Evolutionary conservation across 2,113 vertebrate species (phyloP).

Genomic region (Rhadina sibilatrix): DNA sequence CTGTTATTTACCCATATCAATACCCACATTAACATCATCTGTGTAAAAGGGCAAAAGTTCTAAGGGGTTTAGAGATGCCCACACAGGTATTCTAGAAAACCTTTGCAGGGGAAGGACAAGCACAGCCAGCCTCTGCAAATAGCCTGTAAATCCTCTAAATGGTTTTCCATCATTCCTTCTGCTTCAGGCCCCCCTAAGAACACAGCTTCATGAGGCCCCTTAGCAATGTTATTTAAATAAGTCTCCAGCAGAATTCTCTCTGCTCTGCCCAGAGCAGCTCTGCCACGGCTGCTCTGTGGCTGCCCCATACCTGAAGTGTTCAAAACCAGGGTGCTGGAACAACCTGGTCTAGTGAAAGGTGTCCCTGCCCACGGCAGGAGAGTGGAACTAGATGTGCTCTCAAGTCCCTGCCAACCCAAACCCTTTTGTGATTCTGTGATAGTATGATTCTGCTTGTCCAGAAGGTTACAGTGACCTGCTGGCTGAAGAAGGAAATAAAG

Average conservation of each 20-base stretch:
- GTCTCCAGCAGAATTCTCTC: background rate
- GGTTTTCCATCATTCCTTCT: background rate
- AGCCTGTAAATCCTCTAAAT: background rate
- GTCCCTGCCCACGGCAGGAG: background rate
- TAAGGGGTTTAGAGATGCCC: background rate
- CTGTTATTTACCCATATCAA: background rate
- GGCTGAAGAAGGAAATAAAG: background rate
- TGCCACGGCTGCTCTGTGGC: background rate
- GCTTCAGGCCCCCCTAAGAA: background rate
- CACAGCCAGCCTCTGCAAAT: background rate
- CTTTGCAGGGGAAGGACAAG: background rate
- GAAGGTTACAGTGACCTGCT: background rate
- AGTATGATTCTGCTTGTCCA: background rate
- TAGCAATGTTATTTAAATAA: background rate
- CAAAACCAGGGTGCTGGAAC: background rate
- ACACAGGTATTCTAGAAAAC: fast-evolving
- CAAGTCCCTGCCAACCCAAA: background rate
- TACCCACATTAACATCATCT: background rate
- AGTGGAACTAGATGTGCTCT: background rate
- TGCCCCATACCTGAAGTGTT: background rate
- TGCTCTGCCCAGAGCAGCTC: background rate
- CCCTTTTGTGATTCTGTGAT: background rate
- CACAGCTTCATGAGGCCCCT: background rate
- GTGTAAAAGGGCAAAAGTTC: background rate
- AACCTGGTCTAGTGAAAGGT: background rate